A percentile compares a stretch with the other conserved stretches of the same genome.
These are phyloP conservation scores for Himalopsyche phryganea DNA, from an alignment of 1,140 invertebrate genomes.

Conservation along the genomic window DNA sequence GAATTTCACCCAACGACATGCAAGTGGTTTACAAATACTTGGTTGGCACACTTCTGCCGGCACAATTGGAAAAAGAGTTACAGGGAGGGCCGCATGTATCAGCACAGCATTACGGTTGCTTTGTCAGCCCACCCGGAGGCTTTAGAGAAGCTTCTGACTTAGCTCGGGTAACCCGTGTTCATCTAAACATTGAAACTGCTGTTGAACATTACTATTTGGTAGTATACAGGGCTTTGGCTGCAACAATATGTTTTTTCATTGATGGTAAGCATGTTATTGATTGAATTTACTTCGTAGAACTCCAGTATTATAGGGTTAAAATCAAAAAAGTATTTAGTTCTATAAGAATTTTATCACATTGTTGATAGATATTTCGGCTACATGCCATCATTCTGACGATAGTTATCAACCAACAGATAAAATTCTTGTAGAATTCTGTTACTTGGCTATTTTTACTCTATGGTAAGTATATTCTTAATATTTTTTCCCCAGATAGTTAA, in stretches of 20 bases:
- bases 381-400: too few relatives aligned
- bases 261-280: slow-evolving; percentile 46
- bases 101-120: slow-evolving; percentile 62
- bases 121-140: slow-evolving; percentile 67
- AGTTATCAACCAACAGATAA: too few relatives aligned
- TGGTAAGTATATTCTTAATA: too few relatives aligned
- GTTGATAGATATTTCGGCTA: too few relatives aligned
- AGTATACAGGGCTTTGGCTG: slow-evolving; percentile 67
- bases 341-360: too few relatives aligned
- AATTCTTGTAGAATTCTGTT: too few relatives aligned
- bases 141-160: slow-evolving; percentile 56
- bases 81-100: slow-evolving; percentile 58
- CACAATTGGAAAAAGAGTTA: slow-evolving; percentile 63
- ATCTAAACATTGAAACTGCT: slow-evolving; percentile 56
- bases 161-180: slow-evolving; percentile 67
- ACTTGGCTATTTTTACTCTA: too few relatives aligned
- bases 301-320: neutral
- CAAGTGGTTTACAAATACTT: slow-evolving; percentile 75
- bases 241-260: slow-evolving; percentile 66
- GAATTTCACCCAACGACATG: slow-evolving; percentile 73
- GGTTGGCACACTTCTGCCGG: slow-evolving; percentile 64
- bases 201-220: slow-evolving; percentile 61
- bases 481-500: too few relatives aligned
- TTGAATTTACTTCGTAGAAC: slow-evolving; percentile 17
- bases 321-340: too few relatives aligned